Evolutionary conservation across 1,140 invertebrate species (phyloP).

Genomic region (Leptinotarsa texana): DNA sequence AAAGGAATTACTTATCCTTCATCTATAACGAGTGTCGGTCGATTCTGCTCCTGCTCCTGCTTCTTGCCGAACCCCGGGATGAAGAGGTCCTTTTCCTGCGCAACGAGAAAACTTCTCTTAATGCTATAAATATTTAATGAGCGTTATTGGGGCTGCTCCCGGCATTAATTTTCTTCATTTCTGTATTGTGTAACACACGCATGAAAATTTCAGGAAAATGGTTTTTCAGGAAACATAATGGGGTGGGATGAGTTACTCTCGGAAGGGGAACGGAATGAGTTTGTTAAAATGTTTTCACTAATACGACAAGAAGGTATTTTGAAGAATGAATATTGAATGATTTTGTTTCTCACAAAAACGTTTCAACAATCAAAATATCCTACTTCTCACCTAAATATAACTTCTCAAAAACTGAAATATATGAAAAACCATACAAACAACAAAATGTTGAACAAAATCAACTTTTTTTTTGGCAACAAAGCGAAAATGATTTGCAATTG

Average conservation of each 20-base stretch:
- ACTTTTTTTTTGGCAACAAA: no score
- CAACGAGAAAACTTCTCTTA: conserved; percentile 25
- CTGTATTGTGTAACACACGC: conserved; percentile 26
- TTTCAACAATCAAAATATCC: no score
- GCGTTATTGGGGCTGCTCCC: conserved; percentile 28
- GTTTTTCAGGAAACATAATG: conserved; percentile 23
- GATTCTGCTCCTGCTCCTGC: conserved; percentile 26
- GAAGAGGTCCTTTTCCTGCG: conserved; percentile 25
- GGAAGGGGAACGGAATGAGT: not conserved
- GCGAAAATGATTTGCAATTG: no score
- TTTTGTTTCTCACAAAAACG: no score
- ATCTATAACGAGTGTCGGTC: conserved; percentile 33
- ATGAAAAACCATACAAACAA: no score
- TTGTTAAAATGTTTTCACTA: not conserved
- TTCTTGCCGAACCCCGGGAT: conserved; percentile 20
- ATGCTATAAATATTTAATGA: conserved; percentile 32
- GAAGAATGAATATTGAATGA: no score
- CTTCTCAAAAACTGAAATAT: no score
- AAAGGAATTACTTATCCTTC: conserved; percentile 45
- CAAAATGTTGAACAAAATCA: no score
- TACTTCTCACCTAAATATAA: no score
- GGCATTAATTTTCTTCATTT: conserved; percentile 21
- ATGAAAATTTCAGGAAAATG: conserved; percentile 22
- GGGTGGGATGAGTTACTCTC: conserved; percentile 5
- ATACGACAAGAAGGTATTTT: no score